Conservation (phyloP, 2,888 invertebrate genomes). For the Drosophila sordidula region DNA sequence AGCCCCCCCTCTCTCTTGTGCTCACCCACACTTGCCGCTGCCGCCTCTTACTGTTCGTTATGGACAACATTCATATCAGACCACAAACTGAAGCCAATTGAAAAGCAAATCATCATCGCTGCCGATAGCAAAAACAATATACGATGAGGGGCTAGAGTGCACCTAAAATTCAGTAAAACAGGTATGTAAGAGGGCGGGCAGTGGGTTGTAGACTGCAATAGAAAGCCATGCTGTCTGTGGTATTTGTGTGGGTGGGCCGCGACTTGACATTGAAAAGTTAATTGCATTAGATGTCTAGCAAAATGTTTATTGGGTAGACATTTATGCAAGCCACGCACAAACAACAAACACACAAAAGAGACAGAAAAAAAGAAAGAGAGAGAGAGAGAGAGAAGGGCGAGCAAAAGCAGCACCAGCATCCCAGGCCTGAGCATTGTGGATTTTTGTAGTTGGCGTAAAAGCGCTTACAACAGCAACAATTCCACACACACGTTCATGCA, state of each 20-base stretch:
- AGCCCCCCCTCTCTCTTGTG: slow-evolving; percentile 33
- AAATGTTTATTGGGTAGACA: slow-evolving; percentile 67
- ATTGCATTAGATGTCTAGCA: slow-evolving; percentile 50
- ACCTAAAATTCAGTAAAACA: slow-evolving; percentile 27
- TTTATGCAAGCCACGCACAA: slow-evolving; percentile 72
- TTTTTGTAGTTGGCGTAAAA: slow-evolving; percentile 68
- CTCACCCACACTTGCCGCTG: slow-evolving; percentile 25
- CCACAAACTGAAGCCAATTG: slow-evolving; percentile 49
- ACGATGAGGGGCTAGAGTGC: slow-evolving; percentile 52
- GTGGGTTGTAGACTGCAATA: slow-evolving; percentile 36
- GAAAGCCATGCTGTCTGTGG: slow-evolving; percentile 51
- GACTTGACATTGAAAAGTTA: slow-evolving; percentile 70
- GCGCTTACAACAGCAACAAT: slow-evolving; percentile 64
- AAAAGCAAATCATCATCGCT: slow-evolving; percentile 46
- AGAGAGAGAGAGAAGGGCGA: slow-evolving; percentile 22
- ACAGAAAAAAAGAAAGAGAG: slow-evolving; percentile 6
- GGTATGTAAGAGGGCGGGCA: slow-evolving; percentile 32
- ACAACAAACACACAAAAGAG: slow-evolving; percentile 33
- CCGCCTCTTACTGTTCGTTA: slow-evolving; percentile 50
- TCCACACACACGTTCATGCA: slow-evolving; percentile 38
- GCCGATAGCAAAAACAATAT: slow-evolving; percentile 33
- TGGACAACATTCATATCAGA: slow-evolving; percentile 62
- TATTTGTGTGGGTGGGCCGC: slow-evolving; percentile 38
- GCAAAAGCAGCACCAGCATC: slow-evolving; percentile 41
- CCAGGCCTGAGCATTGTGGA: slow-evolving; percentile 43